phyloP scores from a whole-genome alignment of 1,140 invertebrate genomes.

The Belonocnema kinseyi region DNA sequence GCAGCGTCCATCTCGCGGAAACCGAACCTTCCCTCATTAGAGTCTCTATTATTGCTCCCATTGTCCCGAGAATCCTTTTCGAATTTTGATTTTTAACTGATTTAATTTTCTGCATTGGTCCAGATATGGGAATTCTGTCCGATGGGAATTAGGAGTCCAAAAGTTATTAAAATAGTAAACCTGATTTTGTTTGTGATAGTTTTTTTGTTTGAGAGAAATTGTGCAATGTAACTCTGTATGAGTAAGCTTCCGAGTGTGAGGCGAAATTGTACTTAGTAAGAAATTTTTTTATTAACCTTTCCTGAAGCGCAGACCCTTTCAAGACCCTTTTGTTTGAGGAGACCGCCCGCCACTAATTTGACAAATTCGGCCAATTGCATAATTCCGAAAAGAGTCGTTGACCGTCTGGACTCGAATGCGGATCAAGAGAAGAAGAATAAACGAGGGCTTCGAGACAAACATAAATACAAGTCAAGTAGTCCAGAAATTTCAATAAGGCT shows the following conservation, averaged over 20 bases:
- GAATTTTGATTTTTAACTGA: neutral
- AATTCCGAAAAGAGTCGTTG: conserved; percentile 70
- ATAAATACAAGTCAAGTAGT: neutral
- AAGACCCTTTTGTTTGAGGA: conserved; percentile 43
- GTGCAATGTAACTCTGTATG: neutral
- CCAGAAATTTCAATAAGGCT: neutral
- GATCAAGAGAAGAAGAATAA: conserved; percentile 26
- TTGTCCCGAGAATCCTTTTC: conserved; percentile 13
- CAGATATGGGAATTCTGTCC: neutral
- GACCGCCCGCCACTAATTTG: conserved; percentile 63
- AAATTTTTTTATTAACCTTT: conserved; percentile 36
- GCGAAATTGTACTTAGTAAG: conserved; percentile 21
- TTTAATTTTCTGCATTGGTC: conserved; percentile 2
- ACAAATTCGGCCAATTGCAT: conserved; percentile 72
- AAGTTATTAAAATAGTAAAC: neutral
- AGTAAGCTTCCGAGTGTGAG: neutral
- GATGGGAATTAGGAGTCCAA: neutral
- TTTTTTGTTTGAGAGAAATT: neutral
- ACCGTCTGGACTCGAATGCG: conserved; percentile 60
- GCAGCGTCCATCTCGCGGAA: conserved; percentile 35
- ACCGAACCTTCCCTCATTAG: conserved; percentile 32
- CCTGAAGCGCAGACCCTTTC: conserved; percentile 25
- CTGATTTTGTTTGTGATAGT: neutral
- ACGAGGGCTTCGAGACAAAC: neutral
- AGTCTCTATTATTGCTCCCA: conserved; percentile 26